These are phyloP conservation scores for Xestia ashworthii DNA, from an alignment of 2,888 invertebrate genomes.

Conservation along the genomic window DNA sequence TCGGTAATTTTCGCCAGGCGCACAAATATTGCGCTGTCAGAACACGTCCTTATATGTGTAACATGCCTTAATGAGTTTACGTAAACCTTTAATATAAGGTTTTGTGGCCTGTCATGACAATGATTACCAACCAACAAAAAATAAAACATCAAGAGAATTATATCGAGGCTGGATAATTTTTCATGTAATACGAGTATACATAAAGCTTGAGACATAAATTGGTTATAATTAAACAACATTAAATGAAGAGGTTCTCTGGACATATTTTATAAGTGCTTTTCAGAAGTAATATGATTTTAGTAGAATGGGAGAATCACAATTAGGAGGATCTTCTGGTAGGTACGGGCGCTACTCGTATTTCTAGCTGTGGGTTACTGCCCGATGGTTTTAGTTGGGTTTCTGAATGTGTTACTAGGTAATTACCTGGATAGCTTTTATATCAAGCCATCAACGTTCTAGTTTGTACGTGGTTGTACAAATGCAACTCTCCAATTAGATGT, in stretches of 20 bases:
- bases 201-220: too few species aligned
- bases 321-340: neutral
- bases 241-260: neutral
- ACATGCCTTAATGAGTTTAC: slow-evolving; percentile 24
- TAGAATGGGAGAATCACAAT: neutral
- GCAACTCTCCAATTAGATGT: neutral
- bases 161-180: neutral
- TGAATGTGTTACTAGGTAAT: neutral
- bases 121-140: slow-evolving; percentile 26
- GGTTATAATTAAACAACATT: too few species aligned
- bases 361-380: neutral
- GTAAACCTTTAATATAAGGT: slow-evolving; percentile 31
- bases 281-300: neutral
- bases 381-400: neutral
- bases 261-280: neutral
- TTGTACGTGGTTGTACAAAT: neutral
- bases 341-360: neutral
- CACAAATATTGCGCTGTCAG: neutral
- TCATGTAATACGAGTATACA: neutral
- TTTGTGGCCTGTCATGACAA: slow-evolving; percentile 34
- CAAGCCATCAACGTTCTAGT: neutral
- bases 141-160: slow-evolving; percentile 7
- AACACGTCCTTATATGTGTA: slow-evolving; percentile 11
- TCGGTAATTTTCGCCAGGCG: slow-evolving; percentile 15
- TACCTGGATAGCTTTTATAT: neutral